These are phyloP conservation scores for Maniola jurtina DNA, from an alignment of 1,140 invertebrate species.

Conservation along the genomic window DNA sequence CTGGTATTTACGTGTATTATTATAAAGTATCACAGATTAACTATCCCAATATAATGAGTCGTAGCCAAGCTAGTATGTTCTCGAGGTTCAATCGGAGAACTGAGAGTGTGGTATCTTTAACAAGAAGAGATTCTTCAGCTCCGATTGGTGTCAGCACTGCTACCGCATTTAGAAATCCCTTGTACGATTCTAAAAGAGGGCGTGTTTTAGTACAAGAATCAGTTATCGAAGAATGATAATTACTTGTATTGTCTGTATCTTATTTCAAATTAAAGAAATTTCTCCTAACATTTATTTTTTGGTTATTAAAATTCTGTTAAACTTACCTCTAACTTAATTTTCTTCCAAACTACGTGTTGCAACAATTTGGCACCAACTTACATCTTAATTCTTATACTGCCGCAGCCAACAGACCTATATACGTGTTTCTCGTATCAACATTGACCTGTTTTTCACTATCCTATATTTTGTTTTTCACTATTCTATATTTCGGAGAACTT, in stretches of 20 bases:
- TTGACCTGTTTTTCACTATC: no score
- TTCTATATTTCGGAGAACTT: no score
- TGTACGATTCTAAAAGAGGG: conserved; percentile 63
- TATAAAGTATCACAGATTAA: conserved; percentile 51
- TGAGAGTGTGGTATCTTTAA: conserved; percentile 66
- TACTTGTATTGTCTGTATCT: neutral
- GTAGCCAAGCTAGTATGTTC: conserved; percentile 38
- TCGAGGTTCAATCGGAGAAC: conserved; percentile 57
- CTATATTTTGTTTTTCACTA: no score
- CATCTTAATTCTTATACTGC: no score
- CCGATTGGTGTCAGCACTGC: conserved; percentile 26
- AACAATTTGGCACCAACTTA: no score
- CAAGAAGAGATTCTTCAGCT: conserved; percentile 55
- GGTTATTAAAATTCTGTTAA: no score
- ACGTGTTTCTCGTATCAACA: no score
- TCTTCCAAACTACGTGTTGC: no score
- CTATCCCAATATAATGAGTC: conserved; percentile 32
- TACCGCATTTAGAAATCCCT: conserved; percentile 66
- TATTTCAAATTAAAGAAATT: no score
- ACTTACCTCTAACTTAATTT: no score
- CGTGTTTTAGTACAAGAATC: conserved; percentile 47
- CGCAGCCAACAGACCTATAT: no score
- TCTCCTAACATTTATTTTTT: no score
- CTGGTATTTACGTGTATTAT: conserved; percentile 56
- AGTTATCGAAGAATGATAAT: conserved; percentile 23